Percentiles rank a stretch among this genome's conserved stretches.
phyloP scores from a whole-genome alignment of 2,797 vertebrate genomes.

The Tragopan temminckii region DNA sequence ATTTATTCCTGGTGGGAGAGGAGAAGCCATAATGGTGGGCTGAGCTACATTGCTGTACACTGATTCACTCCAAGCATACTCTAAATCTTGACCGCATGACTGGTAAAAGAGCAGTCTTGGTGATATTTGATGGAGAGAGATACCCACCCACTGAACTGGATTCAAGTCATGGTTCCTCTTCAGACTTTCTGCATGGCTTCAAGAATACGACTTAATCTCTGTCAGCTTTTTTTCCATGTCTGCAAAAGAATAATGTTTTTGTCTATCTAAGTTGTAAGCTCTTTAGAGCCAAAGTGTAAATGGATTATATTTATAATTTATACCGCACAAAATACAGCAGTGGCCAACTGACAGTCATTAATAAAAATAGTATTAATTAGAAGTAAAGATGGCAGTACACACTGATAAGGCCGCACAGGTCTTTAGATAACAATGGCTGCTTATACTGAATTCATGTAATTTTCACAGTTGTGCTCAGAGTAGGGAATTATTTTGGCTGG shows the following conservation, averaged over 20 bases:
- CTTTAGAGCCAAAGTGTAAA: neutral
- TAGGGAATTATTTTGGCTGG: slow-evolving; percentile 41
- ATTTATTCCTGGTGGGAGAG: slow-evolving; percentile 40
- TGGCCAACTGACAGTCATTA: neutral
- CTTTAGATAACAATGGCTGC: neutral
- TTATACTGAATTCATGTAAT: neutral
- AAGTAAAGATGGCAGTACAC: neutral
- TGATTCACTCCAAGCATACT: neutral
- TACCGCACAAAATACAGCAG: neutral
- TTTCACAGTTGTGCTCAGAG: slow-evolving; percentile 30
- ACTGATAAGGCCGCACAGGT: neutral
- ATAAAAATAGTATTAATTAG: slow-evolving; percentile 36
- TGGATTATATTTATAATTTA: neutral
- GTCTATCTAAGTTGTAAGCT: neutral
- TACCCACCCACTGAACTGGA: neutral
- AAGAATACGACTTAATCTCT: neutral
- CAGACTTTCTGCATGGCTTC: neutral
- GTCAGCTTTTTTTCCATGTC: neutral
- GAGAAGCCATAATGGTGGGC: neutral
- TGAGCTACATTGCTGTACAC: neutral
- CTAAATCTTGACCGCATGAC: neutral
- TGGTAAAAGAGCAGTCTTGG: neutral
- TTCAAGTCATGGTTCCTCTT: neutral
- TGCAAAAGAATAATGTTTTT: slow-evolving; percentile 1
- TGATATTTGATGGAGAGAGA: neutral